Percentiles rank a stretch among this genome's conserved stretches.
These are phyloP conservation scores for Erebia ligea DNA, from an alignment of 2,888 invertebrate genomes.

Conservation along the genomic window DNA sequence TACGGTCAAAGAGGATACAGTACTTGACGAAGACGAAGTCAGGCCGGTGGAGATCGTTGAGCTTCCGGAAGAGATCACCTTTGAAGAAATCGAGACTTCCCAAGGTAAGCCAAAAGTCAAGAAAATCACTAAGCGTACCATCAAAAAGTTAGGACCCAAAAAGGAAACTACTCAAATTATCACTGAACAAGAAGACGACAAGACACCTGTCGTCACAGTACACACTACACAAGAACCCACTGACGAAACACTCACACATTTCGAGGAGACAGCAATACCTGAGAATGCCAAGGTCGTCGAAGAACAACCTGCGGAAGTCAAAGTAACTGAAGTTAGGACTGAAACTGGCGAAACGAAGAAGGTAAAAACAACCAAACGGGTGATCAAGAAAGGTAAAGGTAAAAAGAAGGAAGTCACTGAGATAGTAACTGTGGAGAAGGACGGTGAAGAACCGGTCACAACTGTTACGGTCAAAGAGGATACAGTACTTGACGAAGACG, in stretches of 20 bases:
- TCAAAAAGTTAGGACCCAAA: constrained; percentile 54
- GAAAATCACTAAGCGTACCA: constrained; percentile 31
- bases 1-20: background rate
- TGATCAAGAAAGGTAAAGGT: too few relatives aligned
- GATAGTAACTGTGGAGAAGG: too few relatives aligned
- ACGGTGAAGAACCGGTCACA: too few relatives aligned
- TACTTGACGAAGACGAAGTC: background rate
- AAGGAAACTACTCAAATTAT: too few relatives aligned
- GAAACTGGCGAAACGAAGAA: background rate
- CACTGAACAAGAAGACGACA: constrained; percentile 49
- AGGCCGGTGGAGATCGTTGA: background rate
- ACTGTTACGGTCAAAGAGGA: background rate
- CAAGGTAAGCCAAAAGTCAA: background rate
- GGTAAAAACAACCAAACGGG: too few relatives aligned
- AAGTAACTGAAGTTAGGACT: background rate
- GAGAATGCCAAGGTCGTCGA: too few relatives aligned
- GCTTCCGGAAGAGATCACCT: background rate
- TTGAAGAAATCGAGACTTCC: background rate
- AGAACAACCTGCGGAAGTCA: too few relatives aligned
- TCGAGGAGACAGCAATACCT: background rate
- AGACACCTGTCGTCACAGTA: constrained; percentile 6
- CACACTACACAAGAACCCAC: constrained; percentile 22
- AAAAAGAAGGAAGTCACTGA: too few relatives aligned
- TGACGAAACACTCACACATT: background rate
- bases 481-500: background rate